Conservation (phyloP, 2,888 invertebrate species). For the Rutpela maculata region DNA sequence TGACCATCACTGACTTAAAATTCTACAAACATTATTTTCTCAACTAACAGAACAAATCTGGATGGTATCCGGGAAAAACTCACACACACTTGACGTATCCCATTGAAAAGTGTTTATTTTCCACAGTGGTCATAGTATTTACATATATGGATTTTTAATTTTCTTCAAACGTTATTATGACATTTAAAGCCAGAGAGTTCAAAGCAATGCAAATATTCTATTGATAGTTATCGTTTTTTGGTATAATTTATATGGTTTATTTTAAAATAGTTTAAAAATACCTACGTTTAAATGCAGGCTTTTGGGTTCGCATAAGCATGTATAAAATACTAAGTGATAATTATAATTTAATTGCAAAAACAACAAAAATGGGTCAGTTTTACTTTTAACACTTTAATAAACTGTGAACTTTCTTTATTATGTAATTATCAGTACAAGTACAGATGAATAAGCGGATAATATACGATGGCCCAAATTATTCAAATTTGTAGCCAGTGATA, state of each 20-base stretch:
- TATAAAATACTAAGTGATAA: conserved; percentile 9
- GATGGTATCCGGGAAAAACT: too few relatives aligned
- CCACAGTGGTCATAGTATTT: too few relatives aligned
- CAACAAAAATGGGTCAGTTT: conserved; percentile 20
- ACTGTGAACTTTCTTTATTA: conserved; percentile 31
- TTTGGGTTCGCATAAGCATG: not conserved
- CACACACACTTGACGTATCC: too few relatives aligned
- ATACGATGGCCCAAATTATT: conserved; percentile 28
- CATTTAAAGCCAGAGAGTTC: too few relatives aligned
- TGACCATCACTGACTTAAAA: too few relatives aligned
- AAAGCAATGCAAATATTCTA: too few relatives aligned
- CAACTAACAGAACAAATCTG: too few relatives aligned
- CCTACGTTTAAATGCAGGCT: not conserved
- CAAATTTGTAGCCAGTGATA: not conserved
- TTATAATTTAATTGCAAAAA: conserved; percentile 26
- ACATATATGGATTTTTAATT: too few relatives aligned
- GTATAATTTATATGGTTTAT: not conserved
- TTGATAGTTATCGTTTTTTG: too few relatives aligned
- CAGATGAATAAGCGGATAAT: conserved; percentile 11
- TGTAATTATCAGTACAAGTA: conserved; percentile 13
- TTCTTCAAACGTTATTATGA: too few relatives aligned
- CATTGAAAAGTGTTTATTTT: too few relatives aligned
- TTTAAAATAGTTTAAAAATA: conserved; percentile 1
- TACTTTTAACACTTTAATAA: conserved; percentile 28
- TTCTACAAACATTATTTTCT: too few relatives aligned